Evolutionary conservation across 2,888 invertebrate genomes (phyloP), one percentile per base, ranked within the genome.

Genomic region (Diarsia rubi): DNA sequence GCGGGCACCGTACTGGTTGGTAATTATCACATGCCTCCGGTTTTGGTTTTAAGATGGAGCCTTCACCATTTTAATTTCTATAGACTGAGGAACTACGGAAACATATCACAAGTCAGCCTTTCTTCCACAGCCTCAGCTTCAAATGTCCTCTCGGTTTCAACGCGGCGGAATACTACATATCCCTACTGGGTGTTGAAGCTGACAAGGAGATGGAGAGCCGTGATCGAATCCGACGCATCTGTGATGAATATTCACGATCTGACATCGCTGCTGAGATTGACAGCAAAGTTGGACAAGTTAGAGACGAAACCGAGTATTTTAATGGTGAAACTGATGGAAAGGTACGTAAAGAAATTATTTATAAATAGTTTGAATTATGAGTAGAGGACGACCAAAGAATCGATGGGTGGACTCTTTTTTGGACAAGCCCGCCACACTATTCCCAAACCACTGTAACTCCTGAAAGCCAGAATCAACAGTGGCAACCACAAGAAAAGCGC

Each of bases 91-190:
- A 9, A 21, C 27, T 52, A 19, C n/a, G 19, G 12, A 37, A 63
- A 21, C 9, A 67, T 69, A 24, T 47, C 0, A 47, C 1, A 64
- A 5, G 0, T 19, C 12, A 16, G 0, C 0, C 0, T 1, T 54
- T 63, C 6, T 21, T 80, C 69, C 75, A 54, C 82, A 98, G 98
- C 70, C 91, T 98, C 73, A 97, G 97, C 82, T 97, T 97, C 87
- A 94, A 96, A 80, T 98, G 98, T 90, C 99, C 99, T 0, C 90
- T 97, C 31, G 98, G 98, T 44, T 99, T 97, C 96, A 99, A 99
- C 93, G 98, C 98, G 3, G 98, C 98, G 0, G 99, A 99, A 91
- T 98, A 98, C 93, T 98, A 98, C 92, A 97, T 99, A 6, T 97
- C 97, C 45, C 92, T 97, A 1, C 92, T 97, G 16, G 97, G 97